phyloP scores from a whole-genome alignment of 2,113 vertebrate species.

The Prionailurus bengalensis region DNA sequence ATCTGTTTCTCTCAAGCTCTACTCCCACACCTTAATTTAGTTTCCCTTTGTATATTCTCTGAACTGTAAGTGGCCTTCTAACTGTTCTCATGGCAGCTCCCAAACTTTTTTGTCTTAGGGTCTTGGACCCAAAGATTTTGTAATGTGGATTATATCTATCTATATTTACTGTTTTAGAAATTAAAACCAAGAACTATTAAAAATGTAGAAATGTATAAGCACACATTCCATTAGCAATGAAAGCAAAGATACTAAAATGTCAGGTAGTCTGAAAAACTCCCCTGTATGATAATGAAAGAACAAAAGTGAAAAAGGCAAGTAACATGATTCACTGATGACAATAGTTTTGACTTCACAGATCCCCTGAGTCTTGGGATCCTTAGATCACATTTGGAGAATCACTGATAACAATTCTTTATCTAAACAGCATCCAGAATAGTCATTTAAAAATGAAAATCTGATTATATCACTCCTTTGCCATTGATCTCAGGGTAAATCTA shows the following conservation, averaged over 20 bases:
- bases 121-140: neutral
- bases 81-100: slow-evolving; percentile 1
- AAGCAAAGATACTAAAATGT: neutral
- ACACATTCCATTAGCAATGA: slow-evolving; percentile 24
- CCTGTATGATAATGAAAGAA: neutral
- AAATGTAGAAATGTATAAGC: neutral
- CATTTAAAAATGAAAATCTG: neutral
- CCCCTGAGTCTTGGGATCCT: neutral
- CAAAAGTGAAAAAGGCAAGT: neutral
- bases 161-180: slow-evolving; percentile 23
- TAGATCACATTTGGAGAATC: neutral
- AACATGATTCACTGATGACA: neutral
- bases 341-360: slow-evolving; percentile 3
- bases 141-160: neutral
- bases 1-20: neutral
- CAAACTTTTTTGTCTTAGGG: neutral
- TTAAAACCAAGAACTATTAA: slow-evolving; percentile 42
- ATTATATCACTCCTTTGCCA: neutral
- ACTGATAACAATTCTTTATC: slow-evolving; percentile 5
- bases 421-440: neutral
- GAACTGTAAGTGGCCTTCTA: neutral
- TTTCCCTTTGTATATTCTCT: slow-evolving; percentile 13
- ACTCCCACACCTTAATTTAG: neutral
- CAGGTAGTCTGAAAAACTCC: neutral
- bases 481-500: neutral